These are phyloP conservation scores for Heterotis niloticus DNA, from an alignment of 2,113 vertebrate species.

Conservation along the genomic window DNA sequence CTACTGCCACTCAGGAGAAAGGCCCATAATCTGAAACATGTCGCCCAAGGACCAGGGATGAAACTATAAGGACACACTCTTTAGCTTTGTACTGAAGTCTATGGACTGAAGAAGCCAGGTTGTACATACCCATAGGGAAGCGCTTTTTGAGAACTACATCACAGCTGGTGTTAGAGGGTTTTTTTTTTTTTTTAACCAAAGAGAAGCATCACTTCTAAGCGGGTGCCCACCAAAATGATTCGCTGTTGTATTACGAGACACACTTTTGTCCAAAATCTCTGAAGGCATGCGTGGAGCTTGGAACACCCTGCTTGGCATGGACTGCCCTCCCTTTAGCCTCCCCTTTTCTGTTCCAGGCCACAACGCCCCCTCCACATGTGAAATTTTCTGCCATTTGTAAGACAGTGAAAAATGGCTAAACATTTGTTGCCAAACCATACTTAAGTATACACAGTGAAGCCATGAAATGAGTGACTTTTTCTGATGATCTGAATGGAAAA, in stretches of 20 bases:
- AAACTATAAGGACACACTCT: neutral
- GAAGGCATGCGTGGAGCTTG: neutral
- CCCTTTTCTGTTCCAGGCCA: neutral
- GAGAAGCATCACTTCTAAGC: neutral
- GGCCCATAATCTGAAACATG: conserved; percentile 12
- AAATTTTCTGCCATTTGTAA: conserved; percentile 27
- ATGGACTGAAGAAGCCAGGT: neutral
- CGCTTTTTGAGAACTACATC: neutral
- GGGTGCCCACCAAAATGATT: neutral
- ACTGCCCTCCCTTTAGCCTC: neutral
- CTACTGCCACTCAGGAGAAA: neutral
- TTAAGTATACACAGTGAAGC: neutral
- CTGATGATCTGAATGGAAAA: neutral
- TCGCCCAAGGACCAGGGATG: neutral
- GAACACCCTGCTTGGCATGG: neutral
- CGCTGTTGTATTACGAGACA: neutral
- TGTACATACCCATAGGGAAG: neutral
- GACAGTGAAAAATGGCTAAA: conserved; percentile 16
- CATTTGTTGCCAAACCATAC: neutral
- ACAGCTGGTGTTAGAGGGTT: neutral
- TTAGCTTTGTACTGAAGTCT: neutral
- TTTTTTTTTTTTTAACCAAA: neutral
- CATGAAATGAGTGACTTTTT: neutral
- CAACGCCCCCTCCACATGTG: conserved; percentile 9
- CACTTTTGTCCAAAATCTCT: neutral